Evolutionary conservation across 2,888 invertebrate species (phyloP).

Genomic region (Rotaria magnacalcarata): DNA sequence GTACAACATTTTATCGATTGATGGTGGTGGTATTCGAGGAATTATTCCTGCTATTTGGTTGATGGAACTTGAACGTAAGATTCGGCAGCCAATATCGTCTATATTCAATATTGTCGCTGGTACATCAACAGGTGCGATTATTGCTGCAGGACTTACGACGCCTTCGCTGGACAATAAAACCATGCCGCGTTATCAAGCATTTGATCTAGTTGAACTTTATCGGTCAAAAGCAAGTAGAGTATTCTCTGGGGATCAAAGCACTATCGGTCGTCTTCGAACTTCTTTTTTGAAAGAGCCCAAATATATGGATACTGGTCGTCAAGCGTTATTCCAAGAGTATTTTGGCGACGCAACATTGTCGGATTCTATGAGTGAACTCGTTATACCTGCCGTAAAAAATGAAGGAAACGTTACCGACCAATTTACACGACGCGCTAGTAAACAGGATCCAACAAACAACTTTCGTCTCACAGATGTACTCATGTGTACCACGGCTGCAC

Average conservation of each 20-base stretch:
- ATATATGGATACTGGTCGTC: neutral
- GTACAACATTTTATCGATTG: constrained; percentile 31
- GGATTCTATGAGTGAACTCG: neutral
- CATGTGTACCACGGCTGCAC: constrained; percentile 13
- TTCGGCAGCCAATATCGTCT: neutral
- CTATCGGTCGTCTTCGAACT: neutral
- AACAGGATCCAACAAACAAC: neutral
- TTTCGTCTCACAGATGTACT: neutral
- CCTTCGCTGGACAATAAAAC: neutral
- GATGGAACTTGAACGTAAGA: constrained; percentile 2
- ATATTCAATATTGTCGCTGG: constrained; percentile 11
- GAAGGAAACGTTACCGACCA: neutral
- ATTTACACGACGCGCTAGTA: neutral
- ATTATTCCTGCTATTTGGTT: constrained; percentile 34
- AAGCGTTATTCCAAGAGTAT: neutral
- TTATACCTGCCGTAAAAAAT: neutral
- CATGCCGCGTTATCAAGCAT: neutral
- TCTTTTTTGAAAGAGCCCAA: neutral
- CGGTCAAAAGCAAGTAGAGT: neutral
- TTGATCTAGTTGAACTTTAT: neutral
- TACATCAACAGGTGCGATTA: constrained; percentile 27
- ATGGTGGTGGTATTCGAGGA: constrained; percentile 36
- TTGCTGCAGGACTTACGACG: neutral
- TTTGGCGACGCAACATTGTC: neutral
- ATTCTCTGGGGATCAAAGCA: neutral